Evolutionary conservation across 2,888 invertebrate species (phyloP).

Genomic region (Ophion costatus): DNA sequence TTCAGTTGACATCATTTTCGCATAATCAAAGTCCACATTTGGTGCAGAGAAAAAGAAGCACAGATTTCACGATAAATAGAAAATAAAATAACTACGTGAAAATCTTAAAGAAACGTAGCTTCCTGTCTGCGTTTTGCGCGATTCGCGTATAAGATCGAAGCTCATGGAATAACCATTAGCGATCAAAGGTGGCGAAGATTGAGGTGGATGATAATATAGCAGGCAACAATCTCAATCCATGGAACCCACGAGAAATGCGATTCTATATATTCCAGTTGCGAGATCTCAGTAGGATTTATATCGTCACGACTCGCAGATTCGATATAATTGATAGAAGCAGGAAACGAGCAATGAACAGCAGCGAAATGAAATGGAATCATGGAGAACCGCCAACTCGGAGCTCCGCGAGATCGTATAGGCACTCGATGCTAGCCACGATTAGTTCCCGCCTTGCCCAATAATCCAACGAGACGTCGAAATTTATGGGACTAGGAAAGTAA

Average conservation of each 20-base stretch:
- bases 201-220: constrained; percentile 33
- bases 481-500: constrained; percentile 47
- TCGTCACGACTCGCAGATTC: constrained; percentile 68
- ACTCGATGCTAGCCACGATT: constrained; percentile 57
- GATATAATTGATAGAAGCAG: constrained; percentile 77
- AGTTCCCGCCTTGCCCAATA: constrained; percentile 67
- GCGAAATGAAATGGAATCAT: constrained; percentile 60
- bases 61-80: not conserved
- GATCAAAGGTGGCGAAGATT: constrained; percentile 50
- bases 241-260: constrained; percentile 42
- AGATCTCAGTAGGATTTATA: constrained; percentile 51
- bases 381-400: constrained; percentile 28
- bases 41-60: not conserved
- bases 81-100: not conserved
- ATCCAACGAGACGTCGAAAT: constrained; percentile 57
- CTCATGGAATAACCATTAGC: constrained; percentile 27
- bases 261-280: constrained; percentile 44
- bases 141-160: constrained; percentile 27
- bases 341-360: constrained; percentile 59
- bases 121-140: constrained; percentile 12
- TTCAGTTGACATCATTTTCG: too few relatives aligned
- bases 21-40: not conserved
- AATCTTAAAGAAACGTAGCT: constrained; percentile 6
- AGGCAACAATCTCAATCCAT: constrained; percentile 45
- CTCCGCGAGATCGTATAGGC: constrained; percentile 21